A percentile compares a stretch with the other conserved stretches of the same genome.
phyloP scores from a whole-genome alignment of 2,888 invertebrate species.

The Sycophila texana region DNA sequence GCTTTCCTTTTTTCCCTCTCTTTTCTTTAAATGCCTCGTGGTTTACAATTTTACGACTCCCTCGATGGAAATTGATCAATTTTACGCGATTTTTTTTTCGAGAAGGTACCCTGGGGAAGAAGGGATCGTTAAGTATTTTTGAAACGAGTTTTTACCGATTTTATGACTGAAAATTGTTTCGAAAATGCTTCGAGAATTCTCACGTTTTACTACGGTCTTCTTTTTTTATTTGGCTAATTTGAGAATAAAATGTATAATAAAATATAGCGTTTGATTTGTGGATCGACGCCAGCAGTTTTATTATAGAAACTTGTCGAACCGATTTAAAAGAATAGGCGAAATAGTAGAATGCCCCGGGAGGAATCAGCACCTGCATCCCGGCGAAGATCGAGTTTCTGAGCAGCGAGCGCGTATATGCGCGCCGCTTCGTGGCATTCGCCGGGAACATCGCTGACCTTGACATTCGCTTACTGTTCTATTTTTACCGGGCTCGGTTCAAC shows the following conservation, averaged over 20 bases:
- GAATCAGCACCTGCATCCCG: constrained; percentile 41
- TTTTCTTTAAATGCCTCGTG: neutral
- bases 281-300: no score
- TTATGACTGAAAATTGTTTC: no score
- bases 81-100: no score
- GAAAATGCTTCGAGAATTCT: no score
- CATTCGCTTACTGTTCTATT: constrained; percentile 57
- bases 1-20: neutral
- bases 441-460: constrained; percentile 54
- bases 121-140: no score
- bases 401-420: neutral
- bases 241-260: no score
- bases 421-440: constrained; percentile 23
- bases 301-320: neutral
- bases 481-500: constrained; percentile 56
- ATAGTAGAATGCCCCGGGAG: constrained; percentile 6
- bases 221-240: no score
- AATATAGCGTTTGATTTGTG: no score
- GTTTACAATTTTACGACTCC: neutral
- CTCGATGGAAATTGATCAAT: no score
- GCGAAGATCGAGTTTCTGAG: constrained; percentile 29
- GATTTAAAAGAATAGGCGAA: constrained; percentile 3
- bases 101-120: no score
- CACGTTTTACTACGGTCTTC: no score
- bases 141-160: no score